Evolutionary conservation across 2,888 invertebrate species (phyloP), one percentile per base, ranked within the genome.

Genomic region (Trichopria drosophilae): DNA sequence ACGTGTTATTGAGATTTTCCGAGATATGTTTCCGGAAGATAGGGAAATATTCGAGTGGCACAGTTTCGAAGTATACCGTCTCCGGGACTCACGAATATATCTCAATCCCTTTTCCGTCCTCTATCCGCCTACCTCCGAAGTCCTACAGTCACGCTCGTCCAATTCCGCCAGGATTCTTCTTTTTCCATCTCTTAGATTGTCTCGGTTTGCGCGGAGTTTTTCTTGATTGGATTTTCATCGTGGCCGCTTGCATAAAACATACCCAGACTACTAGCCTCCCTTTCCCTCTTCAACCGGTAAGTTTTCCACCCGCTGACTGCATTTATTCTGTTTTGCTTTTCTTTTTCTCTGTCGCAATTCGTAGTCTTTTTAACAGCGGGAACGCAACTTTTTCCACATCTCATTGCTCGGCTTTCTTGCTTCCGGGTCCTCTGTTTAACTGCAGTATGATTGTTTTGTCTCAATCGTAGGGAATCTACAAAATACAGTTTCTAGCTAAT

Each of bases 201-300:
- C 58, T 58, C 48, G 59, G 53, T 58, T 60, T 53, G 45, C 55
- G 32, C 44, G 32, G 51, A 49, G 57, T 55, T 60, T 53, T 55
- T 58, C 60, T 58, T 59, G 62, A 63, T 61, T 60, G 64, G 62
- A 65, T 63, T 63, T 62, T 61, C 59, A 61, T 61, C 57, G 57
- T 43, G 45, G 54, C 52, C 55, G 57, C 53, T 58, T 63, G 61
- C 61, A 63, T 63, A 56, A 63, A 61, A 61, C 57, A 60, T 59
- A 9, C 10, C 51, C 57, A 40, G 49, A 41, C 42, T 46, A 40
- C 47, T 51, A 37, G 42, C 43, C 49, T 42, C 46, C 41, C 43
- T 51, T 47, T 53, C 39, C 53, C 46, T 26, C 10, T 41, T 29
- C 37, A 42, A 44, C 51, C 46, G 44, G 49, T 26, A 39, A 37